Conservation (phyloP, 2,797 vertebrate genomes). For the Urosaurus nigricauda region DNA sequence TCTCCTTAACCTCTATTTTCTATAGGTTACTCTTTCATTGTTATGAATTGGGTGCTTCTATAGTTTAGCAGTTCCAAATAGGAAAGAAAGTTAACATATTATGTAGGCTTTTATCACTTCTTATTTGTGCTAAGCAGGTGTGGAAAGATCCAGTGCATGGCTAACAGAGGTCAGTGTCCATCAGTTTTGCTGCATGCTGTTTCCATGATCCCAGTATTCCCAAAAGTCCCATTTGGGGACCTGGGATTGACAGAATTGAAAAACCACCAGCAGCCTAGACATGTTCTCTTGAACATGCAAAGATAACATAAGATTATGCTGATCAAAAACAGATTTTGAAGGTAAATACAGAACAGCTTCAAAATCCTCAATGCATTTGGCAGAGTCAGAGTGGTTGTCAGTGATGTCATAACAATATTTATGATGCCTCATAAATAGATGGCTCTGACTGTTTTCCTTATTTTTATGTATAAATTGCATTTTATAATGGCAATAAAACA, state of each 20-base stretch:
- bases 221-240: background rate
- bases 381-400: conserved; percentile 74
- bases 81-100: no score
- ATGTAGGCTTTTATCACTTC: background rate
- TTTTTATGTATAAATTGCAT: conserved; percentile 76
- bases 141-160: background rate
- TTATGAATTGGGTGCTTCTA: no score
- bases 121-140: background rate
- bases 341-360: conserved; percentile 64
- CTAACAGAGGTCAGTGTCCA: fast-evolving
- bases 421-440: conserved; percentile 77
- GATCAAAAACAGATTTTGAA: conserved; percentile 76
- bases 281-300: conserved; percentile 48
- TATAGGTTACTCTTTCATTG: no score
- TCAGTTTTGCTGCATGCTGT: background rate
- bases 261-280: background rate
- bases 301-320: conserved; percentile 34
- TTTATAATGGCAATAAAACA: conserved; percentile 79
- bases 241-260: background rate
- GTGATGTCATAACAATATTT: conserved; percentile 79
- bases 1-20: background rate
- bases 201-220: background rate
- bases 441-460: conserved; percentile 76
- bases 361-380: conserved; percentile 69
- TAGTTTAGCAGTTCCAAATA: no score